These are phyloP conservation scores for Aethes cnicana DNA, from an alignment of 2,888 invertebrate genomes.

Conservation along the genomic window DNA sequence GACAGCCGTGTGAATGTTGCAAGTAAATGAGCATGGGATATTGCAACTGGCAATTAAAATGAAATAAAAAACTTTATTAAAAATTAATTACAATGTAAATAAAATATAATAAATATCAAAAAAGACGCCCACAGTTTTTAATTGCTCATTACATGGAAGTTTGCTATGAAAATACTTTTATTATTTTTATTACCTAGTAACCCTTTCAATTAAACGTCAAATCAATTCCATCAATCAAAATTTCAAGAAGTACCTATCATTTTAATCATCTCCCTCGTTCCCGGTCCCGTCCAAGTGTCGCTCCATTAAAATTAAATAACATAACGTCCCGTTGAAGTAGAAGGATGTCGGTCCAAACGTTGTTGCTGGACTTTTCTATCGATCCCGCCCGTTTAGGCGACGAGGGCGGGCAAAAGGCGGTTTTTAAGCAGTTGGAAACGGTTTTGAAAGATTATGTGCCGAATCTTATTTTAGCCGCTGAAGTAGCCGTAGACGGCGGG, in stretches of 20 bases:
- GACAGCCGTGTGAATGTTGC: slow-evolving; percentile 52
- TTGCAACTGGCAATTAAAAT: too few species aligned
- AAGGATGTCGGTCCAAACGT: slow-evolving; percentile 90
- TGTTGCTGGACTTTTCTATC: slow-evolving; percentile 90
- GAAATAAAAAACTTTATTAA: too few species aligned
- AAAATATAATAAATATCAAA: too few species aligned
- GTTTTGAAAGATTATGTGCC: slow-evolving; percentile 87
- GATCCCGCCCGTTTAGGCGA: slow-evolving; percentile 86
- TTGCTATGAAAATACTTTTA: background rate
- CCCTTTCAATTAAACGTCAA: slow-evolving; percentile 17
- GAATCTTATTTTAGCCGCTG: slow-evolving; percentile 86
- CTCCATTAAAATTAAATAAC: slow-evolving; percentile 39
- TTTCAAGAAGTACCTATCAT: slow-evolving; percentile 20
- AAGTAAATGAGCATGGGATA: slow-evolving; percentile 31
- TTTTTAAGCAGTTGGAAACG: slow-evolving; percentile 86
- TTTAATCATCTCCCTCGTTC: slow-evolving; percentile 28
- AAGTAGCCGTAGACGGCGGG: slow-evolving; percentile 86
- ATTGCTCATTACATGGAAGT: too few species aligned
- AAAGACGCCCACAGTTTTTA: too few species aligned
- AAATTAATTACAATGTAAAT: too few species aligned
- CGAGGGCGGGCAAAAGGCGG: slow-evolving; percentile 84
- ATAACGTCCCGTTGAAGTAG: slow-evolving; percentile 32
- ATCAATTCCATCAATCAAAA: slow-evolving; percentile 23
- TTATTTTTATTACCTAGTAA: slow-evolving; percentile 13
- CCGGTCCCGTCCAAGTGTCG: slow-evolving; percentile 55